These are phyloP conservation scores for Periophthalmus modestus DNA, from an alignment of 2,113 vertebrate species.

Conservation along the genomic window DNA sequence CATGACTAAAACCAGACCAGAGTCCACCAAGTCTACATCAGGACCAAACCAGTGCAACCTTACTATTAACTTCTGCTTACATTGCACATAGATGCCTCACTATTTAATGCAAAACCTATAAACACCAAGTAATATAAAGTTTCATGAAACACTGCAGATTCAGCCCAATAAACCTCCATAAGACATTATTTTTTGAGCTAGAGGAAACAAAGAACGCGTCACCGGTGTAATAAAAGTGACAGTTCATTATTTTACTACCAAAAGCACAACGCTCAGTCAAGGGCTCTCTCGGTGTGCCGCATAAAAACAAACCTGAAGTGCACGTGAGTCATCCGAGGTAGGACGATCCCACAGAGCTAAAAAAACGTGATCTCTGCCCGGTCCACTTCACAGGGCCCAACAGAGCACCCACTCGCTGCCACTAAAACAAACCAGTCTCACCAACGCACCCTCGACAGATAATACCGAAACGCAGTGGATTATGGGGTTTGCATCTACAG, in stretches of 20 bases:
- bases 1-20: too few species aligned
- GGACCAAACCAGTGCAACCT: too few species aligned
- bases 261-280: constrained; percentile 1
- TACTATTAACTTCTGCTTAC: too few species aligned
- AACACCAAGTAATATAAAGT: too few species aligned
- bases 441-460: not conserved
- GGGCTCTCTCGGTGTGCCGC: not conserved
- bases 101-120: too few species aligned
- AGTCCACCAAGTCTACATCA: too few species aligned
- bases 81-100: too few species aligned
- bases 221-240: constrained; percentile 5
- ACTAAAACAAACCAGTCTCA: not conserved
- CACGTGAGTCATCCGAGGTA: constrained; percentile 2
- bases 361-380: not conserved
- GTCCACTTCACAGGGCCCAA: constrained; percentile 4
- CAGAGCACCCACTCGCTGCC: constrained; percentile 3
- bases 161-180: not conserved
- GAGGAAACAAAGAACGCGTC: not conserved
- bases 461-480: not conserved
- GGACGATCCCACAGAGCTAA: not conserved
- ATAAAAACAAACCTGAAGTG: not conserved
- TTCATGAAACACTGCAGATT: not conserved
- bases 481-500: not conserved
- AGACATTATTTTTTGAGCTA: not conserved
- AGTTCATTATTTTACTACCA: constrained; percentile 12